Conservation (phyloP, 2,113 vertebrate genomes). For the human region DNA sequence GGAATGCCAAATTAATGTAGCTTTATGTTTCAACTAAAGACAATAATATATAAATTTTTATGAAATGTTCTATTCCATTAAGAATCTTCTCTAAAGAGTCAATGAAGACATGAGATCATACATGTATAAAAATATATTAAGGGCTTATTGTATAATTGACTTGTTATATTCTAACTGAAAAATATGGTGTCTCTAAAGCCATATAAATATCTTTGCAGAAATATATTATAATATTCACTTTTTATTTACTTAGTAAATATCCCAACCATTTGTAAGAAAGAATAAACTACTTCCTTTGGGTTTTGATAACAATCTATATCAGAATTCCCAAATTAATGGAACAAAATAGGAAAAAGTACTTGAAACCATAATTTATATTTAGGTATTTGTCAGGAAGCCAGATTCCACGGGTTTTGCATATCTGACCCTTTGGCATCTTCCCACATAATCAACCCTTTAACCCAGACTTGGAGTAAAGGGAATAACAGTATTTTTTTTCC, state of each 20-base stretch:
- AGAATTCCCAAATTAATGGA: conserved; percentile 63
- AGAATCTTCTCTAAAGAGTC: neutral
- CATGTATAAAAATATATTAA: neutral
- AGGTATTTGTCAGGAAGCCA: conserved; percentile 76
- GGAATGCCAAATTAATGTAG: neutral
- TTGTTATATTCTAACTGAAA: neutral
- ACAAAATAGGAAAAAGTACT: conserved; percentile 52
- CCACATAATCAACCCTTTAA: conserved; percentile 80
- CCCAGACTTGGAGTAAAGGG: conserved; percentile 82
- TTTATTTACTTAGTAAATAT: conserved; percentile 53
- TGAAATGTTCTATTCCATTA: neutral
- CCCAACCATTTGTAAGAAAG: conserved; percentile 40
- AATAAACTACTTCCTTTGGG: conserved; percentile 9
- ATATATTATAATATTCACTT: neutral
- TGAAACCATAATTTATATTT: conserved; percentile 80
- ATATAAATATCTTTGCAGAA: neutral
- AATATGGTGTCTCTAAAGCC: neutral
- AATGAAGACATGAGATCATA: neutral
- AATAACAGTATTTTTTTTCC: conserved; percentile 80
- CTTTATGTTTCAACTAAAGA: neutral
- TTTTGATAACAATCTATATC: conserved; percentile 66
- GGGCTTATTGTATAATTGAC: neutral
- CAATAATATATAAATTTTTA: neutral
- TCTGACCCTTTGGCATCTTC: conserved; percentile 78
- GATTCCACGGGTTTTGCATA: conserved; percentile 75